A percentile compares a stretch with the other conserved stretches of the same genome.
Evolutionary conservation across 1,140 invertebrate genomes (phyloP).

Genomic region (Lasioglossum baleicum): DNA sequence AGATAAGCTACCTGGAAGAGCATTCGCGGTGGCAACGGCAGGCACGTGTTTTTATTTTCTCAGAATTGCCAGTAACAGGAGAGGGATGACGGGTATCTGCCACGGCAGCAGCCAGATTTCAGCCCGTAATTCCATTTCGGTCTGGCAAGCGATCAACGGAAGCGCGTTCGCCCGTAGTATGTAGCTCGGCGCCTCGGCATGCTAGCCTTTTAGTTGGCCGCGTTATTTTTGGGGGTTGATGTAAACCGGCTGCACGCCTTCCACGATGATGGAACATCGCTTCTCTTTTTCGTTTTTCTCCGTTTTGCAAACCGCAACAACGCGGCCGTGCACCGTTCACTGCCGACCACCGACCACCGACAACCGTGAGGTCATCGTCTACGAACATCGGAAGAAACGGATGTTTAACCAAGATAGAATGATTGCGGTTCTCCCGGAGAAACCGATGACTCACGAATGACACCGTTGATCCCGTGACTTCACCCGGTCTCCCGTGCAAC

Average conservation of each 20-base stretch:
- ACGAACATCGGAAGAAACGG: conserved; percentile 3
- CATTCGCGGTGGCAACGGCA: not conserved
- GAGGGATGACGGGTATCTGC: not conserved
- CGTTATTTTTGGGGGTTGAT: conserved; percentile 59
- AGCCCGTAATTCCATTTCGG: conserved; percentile 24
- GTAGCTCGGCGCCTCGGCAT: conserved; percentile 11
- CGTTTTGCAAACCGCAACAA: conserved; percentile 23
- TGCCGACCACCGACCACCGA: not conserved
- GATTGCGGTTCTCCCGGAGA: not conserved
- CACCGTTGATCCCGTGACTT: not conserved
- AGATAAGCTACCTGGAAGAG: not conserved
- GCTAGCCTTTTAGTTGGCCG: not conserved
- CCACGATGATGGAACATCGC: not conserved
- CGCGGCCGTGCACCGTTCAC: not conserved
- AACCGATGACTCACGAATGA: conserved; percentile 43
- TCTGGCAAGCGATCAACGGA: conserved; percentile 30
- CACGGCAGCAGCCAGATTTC: not conserved
- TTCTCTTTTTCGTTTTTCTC: not conserved
- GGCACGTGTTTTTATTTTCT: not conserved
- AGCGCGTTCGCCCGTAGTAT: conserved; percentile 14
- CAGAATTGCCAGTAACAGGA: not conserved
- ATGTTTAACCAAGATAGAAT: conserved; percentile 25
- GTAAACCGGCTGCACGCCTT: conserved; percentile 44
- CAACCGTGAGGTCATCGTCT: conserved; percentile 50
- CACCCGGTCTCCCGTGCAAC: too few species aligned